Percentiles rank a stretch among this genome's conserved stretches.
Conservation (phyloP, 1,140 invertebrate genomes). For the Drosophila auraria region DNA sequence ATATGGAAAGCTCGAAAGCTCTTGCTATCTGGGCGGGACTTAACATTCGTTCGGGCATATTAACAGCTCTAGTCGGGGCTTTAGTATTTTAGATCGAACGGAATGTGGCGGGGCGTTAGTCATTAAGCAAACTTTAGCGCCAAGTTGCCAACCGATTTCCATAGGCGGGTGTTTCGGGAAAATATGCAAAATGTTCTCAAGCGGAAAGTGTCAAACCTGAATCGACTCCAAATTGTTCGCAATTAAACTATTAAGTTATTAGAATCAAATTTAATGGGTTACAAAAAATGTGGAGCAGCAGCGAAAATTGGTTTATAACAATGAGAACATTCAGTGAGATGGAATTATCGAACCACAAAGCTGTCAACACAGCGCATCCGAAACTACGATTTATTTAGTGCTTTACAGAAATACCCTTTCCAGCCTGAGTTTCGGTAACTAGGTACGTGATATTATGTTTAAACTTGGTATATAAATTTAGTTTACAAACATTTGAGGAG, state of each 20-base stretch:
- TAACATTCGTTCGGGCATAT: slow-evolving; percentile 36
- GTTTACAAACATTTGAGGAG: too few relatives aligned
- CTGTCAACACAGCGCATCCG: slow-evolving; percentile 31
- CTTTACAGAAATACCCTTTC: slow-evolving; percentile 8
- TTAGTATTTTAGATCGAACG: slow-evolving; percentile 36
- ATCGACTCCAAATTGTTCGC: slow-evolving; percentile 34
- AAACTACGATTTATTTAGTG: slow-evolving; percentile 41
- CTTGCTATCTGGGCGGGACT: slow-evolving; percentile 27
- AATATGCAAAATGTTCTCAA: slow-evolving; percentile 21
- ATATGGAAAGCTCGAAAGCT: slow-evolving; percentile 41
- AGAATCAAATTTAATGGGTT: slow-evolving; percentile 63
- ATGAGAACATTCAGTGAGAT: slow-evolving; percentile 33
- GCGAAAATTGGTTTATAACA: slow-evolving; percentile 35
- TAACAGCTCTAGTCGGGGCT: slow-evolving; percentile 21
- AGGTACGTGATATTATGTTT: too few relatives aligned
- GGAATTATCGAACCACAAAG: slow-evolving; percentile 44
- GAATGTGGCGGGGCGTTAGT: slow-evolving; percentile 20
- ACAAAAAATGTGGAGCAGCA: slow-evolving; percentile 30
- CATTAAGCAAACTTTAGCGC: slow-evolving; percentile 25
- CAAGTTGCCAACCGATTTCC: slow-evolving; percentile 16
- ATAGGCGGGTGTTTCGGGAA: neutral
- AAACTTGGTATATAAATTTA: too few relatives aligned
- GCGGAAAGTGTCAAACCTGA: slow-evolving; percentile 61
- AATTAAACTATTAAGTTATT: slow-evolving; percentile 84
- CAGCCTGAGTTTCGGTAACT: neutral